Conservation (phyloP, 1,140 invertebrate genomes). For the Bombus impatiens region DNA sequence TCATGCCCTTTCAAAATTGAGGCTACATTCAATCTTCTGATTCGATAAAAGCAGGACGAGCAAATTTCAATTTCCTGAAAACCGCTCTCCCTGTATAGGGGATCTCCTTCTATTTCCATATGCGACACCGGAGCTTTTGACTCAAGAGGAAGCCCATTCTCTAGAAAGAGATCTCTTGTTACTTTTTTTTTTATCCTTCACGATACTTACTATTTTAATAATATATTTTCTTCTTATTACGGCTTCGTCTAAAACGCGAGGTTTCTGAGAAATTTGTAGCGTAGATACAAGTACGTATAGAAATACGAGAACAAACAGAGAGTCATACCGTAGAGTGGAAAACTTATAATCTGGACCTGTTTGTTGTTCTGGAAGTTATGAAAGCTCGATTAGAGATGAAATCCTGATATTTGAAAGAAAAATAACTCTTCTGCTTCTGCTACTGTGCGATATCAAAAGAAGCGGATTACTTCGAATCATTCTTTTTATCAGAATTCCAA, state of each 20-base stretch:
- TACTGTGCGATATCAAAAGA: neutral
- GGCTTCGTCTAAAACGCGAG: neutral
- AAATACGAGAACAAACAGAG: too few relatives aligned
- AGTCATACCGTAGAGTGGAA: neutral
- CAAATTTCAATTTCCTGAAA: conserved; percentile 63
- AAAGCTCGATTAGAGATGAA: neutral
- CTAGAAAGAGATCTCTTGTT: neutral
- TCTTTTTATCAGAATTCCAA: neutral
- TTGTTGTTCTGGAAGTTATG: neutral
- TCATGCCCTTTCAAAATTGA: conserved; percentile 18
- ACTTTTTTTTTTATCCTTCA: too few relatives aligned
- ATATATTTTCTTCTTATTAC: neutral
- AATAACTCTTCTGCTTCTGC: neutral
- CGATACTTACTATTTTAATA: neutral
- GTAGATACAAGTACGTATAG: too few relatives aligned
- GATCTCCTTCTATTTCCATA: conserved; percentile 28
- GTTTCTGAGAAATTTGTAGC: neutral
- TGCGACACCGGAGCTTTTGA: conserved; percentile 17
- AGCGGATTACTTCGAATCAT: neutral
- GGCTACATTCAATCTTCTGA: conserved; percentile 54
- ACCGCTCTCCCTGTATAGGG: conserved; percentile 23
- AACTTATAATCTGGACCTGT: neutral
- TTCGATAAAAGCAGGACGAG: conserved; percentile 59
- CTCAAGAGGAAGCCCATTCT: neutral
- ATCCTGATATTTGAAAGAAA: neutral